Base-by-base conservation (phyloP, 2,888 invertebrate species). In the Eurytoma adleriae region DNA sequence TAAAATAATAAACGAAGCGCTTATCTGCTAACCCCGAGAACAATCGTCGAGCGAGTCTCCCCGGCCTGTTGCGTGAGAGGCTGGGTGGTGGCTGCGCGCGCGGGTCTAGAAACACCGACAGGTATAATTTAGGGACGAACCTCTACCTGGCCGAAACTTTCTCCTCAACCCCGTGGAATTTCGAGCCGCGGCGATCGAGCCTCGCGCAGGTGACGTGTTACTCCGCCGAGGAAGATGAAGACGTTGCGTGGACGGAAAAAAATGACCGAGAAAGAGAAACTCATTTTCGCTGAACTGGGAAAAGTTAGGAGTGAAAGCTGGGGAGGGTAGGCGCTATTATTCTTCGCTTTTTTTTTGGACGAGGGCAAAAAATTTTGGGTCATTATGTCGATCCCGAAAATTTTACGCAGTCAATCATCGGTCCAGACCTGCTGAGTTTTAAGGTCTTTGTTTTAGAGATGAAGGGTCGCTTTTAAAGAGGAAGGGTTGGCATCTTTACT, bases 261-360 rank as follows among this genome's bases (percentile, higher is more conserved):
- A 69, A 57, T 68, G 61, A 48, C 24, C 30, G 52, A 54, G 62
- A 77, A 80, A 80, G 77, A 77, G 76, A 80, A 80, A 76, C 76
- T 75, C 69, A 40, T 40, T 56, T 73, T 69, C 48, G 56, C 50
- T 27, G 67, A 68, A 64, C 52, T 67, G 30, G 48, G 52, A 24
- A 27, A 59, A 40, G 30, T 30, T 30, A n/a, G n/a, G 27, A 57
- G 75, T 71, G 76, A 76, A 80, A 80, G 72, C 50, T 30, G 50
- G 74, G 20, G 16, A 4, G 30, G 2, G 4, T 4, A 30, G 30
- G 30, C 30, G 4, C 30, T 30, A 30, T 30, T 30, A 14, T 59
- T 61, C 30, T 61, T 52, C 56, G 12, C 56, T 24, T 61, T 70
- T 66, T 66, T 66, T 56, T n/a, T 61, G 40, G 16, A 52, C 16